Percentiles rank a stretch among this genome's conserved stretches.
These are phyloP conservation scores for Solen grandis DNA, from an alignment of 1,140 invertebrate species.

Conservation along the genomic window DNA sequence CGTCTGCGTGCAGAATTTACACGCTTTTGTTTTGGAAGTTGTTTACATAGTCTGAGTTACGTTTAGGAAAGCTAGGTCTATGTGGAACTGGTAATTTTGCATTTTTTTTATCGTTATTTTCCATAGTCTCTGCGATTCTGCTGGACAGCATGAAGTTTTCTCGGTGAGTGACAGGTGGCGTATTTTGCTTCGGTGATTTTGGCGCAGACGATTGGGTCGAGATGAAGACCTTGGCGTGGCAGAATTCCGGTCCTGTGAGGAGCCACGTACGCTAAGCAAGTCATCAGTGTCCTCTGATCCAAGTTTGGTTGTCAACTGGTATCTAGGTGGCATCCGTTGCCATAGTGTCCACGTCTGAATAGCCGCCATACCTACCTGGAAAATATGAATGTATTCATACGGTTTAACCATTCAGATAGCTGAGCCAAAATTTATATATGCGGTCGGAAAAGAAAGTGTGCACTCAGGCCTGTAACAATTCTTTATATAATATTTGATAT, in stretches of 20 bases:
- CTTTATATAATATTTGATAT: no score
- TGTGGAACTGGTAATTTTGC: not conserved
- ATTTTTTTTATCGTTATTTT: not conserved
- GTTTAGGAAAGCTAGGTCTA: slow-evolving; percentile 56
- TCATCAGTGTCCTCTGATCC: slow-evolving; percentile 43
- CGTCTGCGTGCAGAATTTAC: slow-evolving; percentile 64
- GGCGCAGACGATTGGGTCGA: not conserved
- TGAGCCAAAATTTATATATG: no score
- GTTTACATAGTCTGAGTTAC: slow-evolving; percentile 64
- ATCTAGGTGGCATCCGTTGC: slow-evolving; percentile 68
- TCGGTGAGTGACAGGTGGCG: not conserved
- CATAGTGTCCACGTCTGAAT: slow-evolving; percentile 68
- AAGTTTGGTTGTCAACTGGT: slow-evolving; percentile 64
- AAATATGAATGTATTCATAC: not conserved
- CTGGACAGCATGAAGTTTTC: slow-evolving; percentile 34
- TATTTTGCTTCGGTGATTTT: not conserved
- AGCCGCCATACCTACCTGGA: slow-evolving; percentile 62
- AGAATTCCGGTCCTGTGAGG: slow-evolving; percentile 5
- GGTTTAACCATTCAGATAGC: no score
- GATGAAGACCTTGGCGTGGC: not conserved
- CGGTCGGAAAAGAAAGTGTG: no score
- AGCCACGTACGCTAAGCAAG: not conserved
- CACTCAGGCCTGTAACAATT: no score
- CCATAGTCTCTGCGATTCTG: not conserved
- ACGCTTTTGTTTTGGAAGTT: slow-evolving; percentile 61